Conservation (phyloP, 2,888 invertebrate species). For the Eledone cirrhosa region DNA sequence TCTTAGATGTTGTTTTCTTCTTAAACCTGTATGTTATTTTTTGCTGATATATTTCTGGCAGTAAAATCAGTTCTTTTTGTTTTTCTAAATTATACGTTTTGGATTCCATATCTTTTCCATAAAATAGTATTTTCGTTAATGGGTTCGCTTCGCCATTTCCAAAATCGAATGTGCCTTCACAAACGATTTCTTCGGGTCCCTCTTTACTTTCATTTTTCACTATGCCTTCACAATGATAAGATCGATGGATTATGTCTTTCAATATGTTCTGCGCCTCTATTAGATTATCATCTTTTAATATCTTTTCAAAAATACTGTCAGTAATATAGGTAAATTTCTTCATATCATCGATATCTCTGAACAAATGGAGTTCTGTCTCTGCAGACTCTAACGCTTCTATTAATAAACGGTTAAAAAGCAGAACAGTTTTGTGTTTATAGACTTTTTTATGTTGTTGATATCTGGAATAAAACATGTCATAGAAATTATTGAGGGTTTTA, state of each 20-base stretch:
- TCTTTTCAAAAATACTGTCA: conserved; percentile 47
- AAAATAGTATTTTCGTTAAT: conserved; percentile 41
- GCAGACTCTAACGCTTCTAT: conserved; percentile 48
- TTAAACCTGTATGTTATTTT: too few relatives aligned
- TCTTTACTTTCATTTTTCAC: conserved; percentile 41
- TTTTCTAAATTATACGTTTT: too few relatives aligned
- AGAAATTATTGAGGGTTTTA: conserved; percentile 60
- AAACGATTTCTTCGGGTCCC: conserved; percentile 41
- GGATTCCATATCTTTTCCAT: conserved; percentile 35
- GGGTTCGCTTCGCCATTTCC: conserved; percentile 45
- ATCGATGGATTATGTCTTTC: conserved; percentile 40
- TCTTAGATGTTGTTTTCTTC: too few relatives aligned
- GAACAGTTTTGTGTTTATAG: conserved; percentile 69
- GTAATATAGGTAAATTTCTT: conserved; percentile 51
- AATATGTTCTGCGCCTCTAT: too few relatives aligned
- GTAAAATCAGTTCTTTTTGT: too few relatives aligned
- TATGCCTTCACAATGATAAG: conserved; percentile 44
- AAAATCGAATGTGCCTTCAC: conserved; percentile 36
- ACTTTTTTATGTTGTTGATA: conserved; percentile 60
- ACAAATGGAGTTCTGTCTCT: conserved; percentile 44
- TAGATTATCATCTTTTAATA: conserved; percentile 44
- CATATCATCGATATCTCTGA: conserved; percentile 53
- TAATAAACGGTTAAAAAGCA: conserved; percentile 56
- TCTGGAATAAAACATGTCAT: conserved; percentile 60
- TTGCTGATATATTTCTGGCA: too few relatives aligned